phyloP scores from a whole-genome alignment of 2,113 vertebrate species.

The Alethe diademata region DNA sequence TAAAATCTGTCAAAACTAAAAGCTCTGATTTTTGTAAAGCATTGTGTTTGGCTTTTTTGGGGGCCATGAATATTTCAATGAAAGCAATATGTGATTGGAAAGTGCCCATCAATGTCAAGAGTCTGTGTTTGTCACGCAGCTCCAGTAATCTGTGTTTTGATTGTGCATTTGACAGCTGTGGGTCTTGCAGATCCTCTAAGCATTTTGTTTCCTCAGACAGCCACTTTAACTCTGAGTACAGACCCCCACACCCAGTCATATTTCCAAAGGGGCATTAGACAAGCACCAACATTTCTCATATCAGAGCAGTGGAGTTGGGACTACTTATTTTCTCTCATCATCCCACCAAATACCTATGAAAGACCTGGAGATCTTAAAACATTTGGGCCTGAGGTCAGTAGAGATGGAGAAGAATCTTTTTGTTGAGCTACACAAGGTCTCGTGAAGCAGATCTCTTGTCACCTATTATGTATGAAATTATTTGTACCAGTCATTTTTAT shows the following conservation, averaged over 20 bases:
- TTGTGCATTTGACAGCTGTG: not conserved
- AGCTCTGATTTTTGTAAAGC: not conserved
- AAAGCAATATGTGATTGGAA: not conserved
- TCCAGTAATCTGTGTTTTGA: not conserved
- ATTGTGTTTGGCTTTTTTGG: not conserved
- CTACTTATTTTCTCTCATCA: not conserved
- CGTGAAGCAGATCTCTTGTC: not conserved
- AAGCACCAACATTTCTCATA: not conserved
- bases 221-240: not conserved
- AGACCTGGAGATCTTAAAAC: not conserved
- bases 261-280: not conserved
- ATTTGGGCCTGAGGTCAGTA: not conserved
- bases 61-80: not conserved
- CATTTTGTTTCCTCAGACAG: not conserved
- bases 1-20: not conserved
- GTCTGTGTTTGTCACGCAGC: not conserved
- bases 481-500: not conserved
- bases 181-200: not conserved
- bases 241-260: rapidly evolving
- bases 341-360: not conserved
- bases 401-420: not conserved
- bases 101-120: not conserved
- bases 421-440: not conserved
- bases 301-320: not conserved
- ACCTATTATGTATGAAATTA: rapidly evolving